Evolutionary conservation across 2,113 vertebrate species (phyloP).

Genomic region (Panthera uncia): DNA sequence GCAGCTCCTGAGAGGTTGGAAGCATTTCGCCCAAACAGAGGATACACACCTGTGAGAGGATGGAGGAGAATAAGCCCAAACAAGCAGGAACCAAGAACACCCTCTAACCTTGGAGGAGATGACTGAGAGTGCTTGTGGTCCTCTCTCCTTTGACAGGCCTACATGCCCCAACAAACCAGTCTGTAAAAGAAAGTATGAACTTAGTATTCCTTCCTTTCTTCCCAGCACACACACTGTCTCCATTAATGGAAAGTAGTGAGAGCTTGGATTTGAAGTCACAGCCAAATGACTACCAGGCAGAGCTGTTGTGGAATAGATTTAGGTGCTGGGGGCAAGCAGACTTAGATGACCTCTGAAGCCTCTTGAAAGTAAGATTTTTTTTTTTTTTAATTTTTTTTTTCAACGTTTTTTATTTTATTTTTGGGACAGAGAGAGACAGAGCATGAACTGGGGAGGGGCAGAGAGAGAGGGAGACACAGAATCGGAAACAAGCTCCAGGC

Average conservation of each 20-base stretch:
- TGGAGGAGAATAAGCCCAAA: not conserved
- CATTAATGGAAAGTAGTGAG: not conserved
- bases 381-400: too few species aligned
- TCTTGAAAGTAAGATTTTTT: not conserved
- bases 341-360: not conserved
- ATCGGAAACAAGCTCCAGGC: too few species aligned
- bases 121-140: not conserved
- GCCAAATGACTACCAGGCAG: not conserved
- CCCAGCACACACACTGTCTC: not conserved
- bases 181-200: not conserved
- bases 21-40: constrained; percentile 91
- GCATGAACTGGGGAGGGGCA: too few species aligned
- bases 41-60: constrained; percentile 91
- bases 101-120: not conserved
- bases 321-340: not conserved
- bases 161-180: not conserved
- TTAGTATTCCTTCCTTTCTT: not conserved
- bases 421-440: too few species aligned
- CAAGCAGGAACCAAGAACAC: not conserved
- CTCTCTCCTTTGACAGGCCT: not conserved
- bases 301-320: not conserved
- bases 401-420: too few species aligned
- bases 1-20: constrained; percentile 92
- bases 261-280: constrained; percentile 35
- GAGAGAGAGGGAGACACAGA: too few species aligned